Evolutionary conservation across 2,113 vertebrate genomes (phyloP), one percentile per base, ranked within the genome.

Genomic region (Lycocorax pyrrhopterus): DNA sequence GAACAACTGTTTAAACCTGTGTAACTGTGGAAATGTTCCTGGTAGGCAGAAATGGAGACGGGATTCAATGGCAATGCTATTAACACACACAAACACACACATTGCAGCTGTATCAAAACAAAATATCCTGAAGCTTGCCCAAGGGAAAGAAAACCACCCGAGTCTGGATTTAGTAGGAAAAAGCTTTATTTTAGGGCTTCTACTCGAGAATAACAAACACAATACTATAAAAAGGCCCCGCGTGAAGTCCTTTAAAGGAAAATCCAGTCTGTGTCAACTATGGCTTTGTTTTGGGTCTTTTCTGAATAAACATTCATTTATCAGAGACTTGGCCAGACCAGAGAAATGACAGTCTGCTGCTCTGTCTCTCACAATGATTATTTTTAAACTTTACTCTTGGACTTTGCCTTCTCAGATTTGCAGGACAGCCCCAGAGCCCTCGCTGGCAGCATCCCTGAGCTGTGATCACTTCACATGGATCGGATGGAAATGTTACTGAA

Each of bases 261-360:
- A 96, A 94, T 39, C 25, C 33, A 87, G 46, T 39, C 86, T 7
- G 8, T 83, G 91, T 91, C 87, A 74, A 74, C 91, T 80, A 15
- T 62, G 60, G 33, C 47, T 96, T 95, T 93, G 89, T 94, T 97
- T 95, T 95, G 91, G 89, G 86, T 93, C 80, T 92, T 93, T 96
- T 91, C 77, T 96, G 96, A 72, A 84, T 89, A 95, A 96, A 92
- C 90, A 97, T 78, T 87, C 72, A 73, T 96, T 77, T 96, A 93
- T 92, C 90, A 95, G 82, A 86, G 75, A 55, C 64, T 88, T 92
- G 75, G 93, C 95, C 90, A 95, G 90, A 87, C 67, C 69, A 76
- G 44, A 77, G 72, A 80, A 83, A 63, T 60, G 55, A 69, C 74
- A 94, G 62, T 73, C 68, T 89, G 86, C 64, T 78, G 10, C 53